Base-by-base conservation (phyloP, 2,113 vertebrate species). In the Phrynosoma platyrhinos region DNA sequence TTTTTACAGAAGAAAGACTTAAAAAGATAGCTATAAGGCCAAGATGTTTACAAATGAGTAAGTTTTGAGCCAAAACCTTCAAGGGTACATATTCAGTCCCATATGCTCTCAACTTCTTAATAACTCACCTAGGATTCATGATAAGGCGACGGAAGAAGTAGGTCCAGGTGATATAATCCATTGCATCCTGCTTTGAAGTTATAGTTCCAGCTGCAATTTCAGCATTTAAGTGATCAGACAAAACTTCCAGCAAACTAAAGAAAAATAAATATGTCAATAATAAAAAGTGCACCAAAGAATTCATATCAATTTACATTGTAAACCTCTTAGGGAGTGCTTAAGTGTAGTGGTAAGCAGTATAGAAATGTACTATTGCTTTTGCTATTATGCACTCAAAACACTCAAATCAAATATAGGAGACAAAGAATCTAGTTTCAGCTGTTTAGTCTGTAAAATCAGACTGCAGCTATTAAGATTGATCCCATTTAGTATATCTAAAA, bases 101-200 rank as follows among this genome's bases (percentile, higher is more conserved):
- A 2, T 23, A 9, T 25, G 21, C 16, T 62, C 68, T 88, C 90
- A 8, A 89, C 47, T 74, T 92, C 87, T 90, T 40, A 71, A 92
- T 27, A 40, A 47, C 95, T 94, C 92, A 99, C 99, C 98, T 99
- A 91, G 99, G 99, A 94, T 99, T 99, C 99, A 99, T 99, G 93
- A 99, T 96, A 93, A 99, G 98, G 72, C 99, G 97, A 85, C 98
- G 97, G 96, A 99, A 99, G 96, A 99, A 99, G 89, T 99, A 99
- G 0, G 98, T 99, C 99, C 99, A 99, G 79, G 99, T 99, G 93
- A 99, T 98, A 95, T 99, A 99, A 96, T 99, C 99, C 98, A 99
- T 98, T 64, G 99, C 98, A 77, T 99, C 99, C 94, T 99, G 99
- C 91, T 99, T 99, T 92, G 98, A 99, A 69, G 98, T 95, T 95